These are phyloP conservation scores for Tryphoninae sp. DNA, from an alignment of 2,888 invertebrate species.

Conservation along the genomic window DNA sequence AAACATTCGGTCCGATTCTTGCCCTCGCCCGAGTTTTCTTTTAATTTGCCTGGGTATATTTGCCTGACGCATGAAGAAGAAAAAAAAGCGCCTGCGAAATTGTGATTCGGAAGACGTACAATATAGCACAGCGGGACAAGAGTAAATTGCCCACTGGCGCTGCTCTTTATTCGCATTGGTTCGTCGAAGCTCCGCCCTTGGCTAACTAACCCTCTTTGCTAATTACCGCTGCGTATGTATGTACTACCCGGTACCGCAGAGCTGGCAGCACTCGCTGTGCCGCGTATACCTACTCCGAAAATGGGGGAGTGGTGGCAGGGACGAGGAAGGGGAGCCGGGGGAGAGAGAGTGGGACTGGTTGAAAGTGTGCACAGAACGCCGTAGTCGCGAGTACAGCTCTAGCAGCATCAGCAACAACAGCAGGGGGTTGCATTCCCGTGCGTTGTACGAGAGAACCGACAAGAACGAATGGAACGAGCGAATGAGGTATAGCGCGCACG, in stretches of 20 bases:
- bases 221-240: conserved; percentile 74
- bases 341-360: background rate
- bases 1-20: too few relatives aligned
- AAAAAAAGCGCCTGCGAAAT: too few relatives aligned
- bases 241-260: conserved; percentile 57
- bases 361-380: conserved; percentile 48
- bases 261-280: conserved; percentile 41
- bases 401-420: conserved; percentile 54
- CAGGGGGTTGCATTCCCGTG: conserved; percentile 56
- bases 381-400: conserved; percentile 51
- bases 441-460: conserved; percentile 41
- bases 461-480: conserved; percentile 64
- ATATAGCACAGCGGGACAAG: conserved; percentile 30
- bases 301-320: conserved; percentile 9
- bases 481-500: conserved; percentile 45
- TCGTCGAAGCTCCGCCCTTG: conserved; percentile 75
- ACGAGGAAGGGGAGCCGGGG: background rate
- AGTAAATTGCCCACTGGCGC: conserved; percentile 57
- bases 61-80: too few relatives aligned
- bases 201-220: conserved; percentile 78
- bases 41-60: too few relatives aligned
- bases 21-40: too few relatives aligned
- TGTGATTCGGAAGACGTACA: too few relatives aligned
- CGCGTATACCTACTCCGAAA: conserved; percentile 14
- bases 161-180: conserved; percentile 72